Percentiles rank a stretch among this genome's conserved stretches.
Evolutionary conservation across 1,140 invertebrate genomes (phyloP).

Genomic region (Drosophila sucinea): DNA sequence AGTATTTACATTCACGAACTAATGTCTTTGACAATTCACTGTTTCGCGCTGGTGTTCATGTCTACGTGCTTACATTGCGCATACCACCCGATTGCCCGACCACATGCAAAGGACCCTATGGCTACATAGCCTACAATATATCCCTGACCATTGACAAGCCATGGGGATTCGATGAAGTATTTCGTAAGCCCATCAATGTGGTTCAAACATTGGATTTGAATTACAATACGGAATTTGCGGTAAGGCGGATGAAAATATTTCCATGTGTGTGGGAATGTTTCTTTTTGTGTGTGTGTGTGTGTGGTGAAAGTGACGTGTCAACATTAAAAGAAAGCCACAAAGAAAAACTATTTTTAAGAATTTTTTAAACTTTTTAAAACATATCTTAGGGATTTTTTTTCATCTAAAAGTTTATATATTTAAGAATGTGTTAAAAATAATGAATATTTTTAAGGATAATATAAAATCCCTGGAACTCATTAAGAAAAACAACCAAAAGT

Average conservation of each 20-base stretch:
- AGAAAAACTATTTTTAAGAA: too few species aligned
- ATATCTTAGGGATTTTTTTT: too few species aligned
- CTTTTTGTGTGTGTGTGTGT: not conserved
- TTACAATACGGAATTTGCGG: slow-evolving; percentile 83
- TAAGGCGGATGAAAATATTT: slow-evolving; percentile 34
- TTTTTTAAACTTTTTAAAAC: too few species aligned
- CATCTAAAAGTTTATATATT: too few species aligned
- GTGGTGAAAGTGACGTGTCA: not conserved
- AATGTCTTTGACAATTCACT: slow-evolving; percentile 83
- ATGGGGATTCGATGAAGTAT: slow-evolving; percentile 90
- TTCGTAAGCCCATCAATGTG: slow-evolving; percentile 89
- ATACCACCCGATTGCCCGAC: slow-evolving; percentile 86
- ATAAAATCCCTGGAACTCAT: too few species aligned
- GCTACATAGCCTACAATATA: slow-evolving; percentile 88
- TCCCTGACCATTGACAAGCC: slow-evolving; percentile 88
- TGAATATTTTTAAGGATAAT: too few species aligned
- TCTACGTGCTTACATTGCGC: slow-evolving; percentile 83
- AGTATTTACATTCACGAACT: slow-evolving; percentile 77
- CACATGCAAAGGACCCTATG: slow-evolving; percentile 89
- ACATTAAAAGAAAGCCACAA: not conserved
- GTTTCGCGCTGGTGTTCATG: slow-evolving; percentile 85
- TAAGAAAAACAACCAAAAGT: too few species aligned
- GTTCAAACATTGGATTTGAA: slow-evolving; percentile 90
- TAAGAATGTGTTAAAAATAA: too few species aligned
- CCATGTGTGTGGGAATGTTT: not conserved